phyloP scores from a whole-genome alignment of 1,140 invertebrate species.

The Cherax quadricarinatus region DNA sequence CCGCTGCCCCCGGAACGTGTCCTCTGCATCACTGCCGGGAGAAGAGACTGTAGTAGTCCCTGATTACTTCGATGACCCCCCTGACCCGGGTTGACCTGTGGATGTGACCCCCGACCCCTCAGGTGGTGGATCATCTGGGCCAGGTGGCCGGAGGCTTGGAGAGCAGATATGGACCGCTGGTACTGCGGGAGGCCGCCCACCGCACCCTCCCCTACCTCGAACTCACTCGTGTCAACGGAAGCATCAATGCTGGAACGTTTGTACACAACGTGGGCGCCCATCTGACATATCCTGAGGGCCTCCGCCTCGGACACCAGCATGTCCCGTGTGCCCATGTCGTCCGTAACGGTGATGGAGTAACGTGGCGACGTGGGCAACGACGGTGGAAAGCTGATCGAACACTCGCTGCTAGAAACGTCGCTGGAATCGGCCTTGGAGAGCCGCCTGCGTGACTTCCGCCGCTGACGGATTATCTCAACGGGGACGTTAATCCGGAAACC shows the following conservation, averaged over 20 bases:
- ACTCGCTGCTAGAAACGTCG: slow-evolving; percentile 71
- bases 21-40: slow-evolving; percentile 83
- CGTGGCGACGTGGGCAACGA: slow-evolving; percentile 70
- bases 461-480: slow-evolving; percentile 68
- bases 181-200: background rate
- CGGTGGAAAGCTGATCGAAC: slow-evolving; percentile 65
- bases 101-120: slow-evolving; percentile 25
- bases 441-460: slow-evolving; percentile 39
- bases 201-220: slow-evolving; percentile 16
- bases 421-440: slow-evolving; percentile 72
- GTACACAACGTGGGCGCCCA: slow-evolving; percentile 58
- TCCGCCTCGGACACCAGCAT: slow-evolving; percentile 70
- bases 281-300: slow-evolving; percentile 54
- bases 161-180: slow-evolving; percentile 69
- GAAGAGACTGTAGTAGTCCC: slow-evolving; percentile 69
- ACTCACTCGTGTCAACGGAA: slow-evolving; percentile 63
- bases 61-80: slow-evolving; percentile 49
- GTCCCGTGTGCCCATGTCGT: slow-evolving; percentile 70
- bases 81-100: slow-evolving; percentile 41
- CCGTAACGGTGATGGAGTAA: slow-evolving; percentile 73
- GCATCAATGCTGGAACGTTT: slow-evolving; percentile 64
- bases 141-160: slow-evolving; percentile 71
- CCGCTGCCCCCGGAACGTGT: slow-evolving; percentile 76
- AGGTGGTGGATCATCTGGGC: slow-evolving; percentile 51
- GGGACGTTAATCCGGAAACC: slow-evolving; percentile 70